Evolutionary conservation across 2,797 vertebrate species (phyloP).

Genomic region (Siniperca undulata): DNA sequence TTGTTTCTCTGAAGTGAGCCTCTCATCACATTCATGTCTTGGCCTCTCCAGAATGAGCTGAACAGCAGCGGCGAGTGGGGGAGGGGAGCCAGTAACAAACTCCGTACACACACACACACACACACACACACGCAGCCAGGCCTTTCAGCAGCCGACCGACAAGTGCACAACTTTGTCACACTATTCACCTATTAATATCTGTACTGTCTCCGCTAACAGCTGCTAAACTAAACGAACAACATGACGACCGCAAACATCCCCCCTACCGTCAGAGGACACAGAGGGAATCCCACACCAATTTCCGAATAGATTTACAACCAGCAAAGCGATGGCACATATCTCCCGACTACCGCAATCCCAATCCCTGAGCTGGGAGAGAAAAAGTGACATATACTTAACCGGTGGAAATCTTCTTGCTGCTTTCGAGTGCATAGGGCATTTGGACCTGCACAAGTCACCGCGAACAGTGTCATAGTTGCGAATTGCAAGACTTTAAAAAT

Average conservation of each 20-base stretch:
- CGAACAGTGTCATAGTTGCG: conserved; percentile 80
- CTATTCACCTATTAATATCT: conserved; percentile 72
- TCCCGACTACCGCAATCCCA: conserved; percentile 82
- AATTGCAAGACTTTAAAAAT: conserved; percentile 85
- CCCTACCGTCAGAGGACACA: conserved; percentile 45
- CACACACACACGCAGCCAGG: conserved; percentile 65
- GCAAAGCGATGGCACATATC: conserved; percentile 79
- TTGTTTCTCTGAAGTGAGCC: conserved; percentile 81
- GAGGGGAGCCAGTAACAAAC: conserved; percentile 88
- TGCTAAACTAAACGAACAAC: conserved; percentile 40
- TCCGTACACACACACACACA: conserved; percentile 71
- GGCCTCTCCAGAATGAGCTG: conserved; percentile 82
- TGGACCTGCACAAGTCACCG: conserved; percentile 70
- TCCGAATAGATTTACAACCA: conserved; percentile 63
- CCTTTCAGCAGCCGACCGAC: conserved; percentile 84
- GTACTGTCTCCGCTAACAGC: conserved; percentile 46
- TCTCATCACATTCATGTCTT: conserved; percentile 87
- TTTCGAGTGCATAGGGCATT: conserved; percentile 79
- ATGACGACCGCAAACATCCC: conserved; percentile 29
- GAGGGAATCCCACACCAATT: conserved; percentile 61
- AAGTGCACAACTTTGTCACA: conserved; percentile 89
- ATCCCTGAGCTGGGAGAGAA: conserved; percentile 66
- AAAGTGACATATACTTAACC: conserved; percentile 87
- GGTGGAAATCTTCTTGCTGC: conserved; percentile 79
- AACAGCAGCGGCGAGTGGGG: conserved; percentile 84